phyloP scores from a whole-genome alignment of 2,797 vertebrate species.

The Lutjanus campechanus region DNA sequence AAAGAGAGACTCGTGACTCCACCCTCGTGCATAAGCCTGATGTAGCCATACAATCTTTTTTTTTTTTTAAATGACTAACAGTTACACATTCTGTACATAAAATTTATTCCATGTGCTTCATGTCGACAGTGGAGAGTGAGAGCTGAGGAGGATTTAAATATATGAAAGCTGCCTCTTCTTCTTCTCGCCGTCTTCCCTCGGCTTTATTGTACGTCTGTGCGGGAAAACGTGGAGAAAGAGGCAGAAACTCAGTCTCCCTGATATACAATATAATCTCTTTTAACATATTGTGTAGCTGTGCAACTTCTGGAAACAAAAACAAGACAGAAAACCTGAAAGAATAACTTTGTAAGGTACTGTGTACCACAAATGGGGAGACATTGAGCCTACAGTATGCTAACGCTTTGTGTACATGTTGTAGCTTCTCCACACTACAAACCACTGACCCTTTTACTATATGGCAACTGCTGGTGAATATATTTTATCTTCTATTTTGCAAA shows the following conservation, averaged over 20 bases:
- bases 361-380: slow-evolving; percentile 36
- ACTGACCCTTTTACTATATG: slow-evolving; percentile 1
- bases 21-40: slow-evolving; percentile 61
- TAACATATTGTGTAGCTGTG: slow-evolving; percentile 57
- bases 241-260: slow-evolving; percentile 21
- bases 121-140: slow-evolving; percentile 64
- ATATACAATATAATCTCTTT: slow-evolving; percentile 59
- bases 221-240: slow-evolving; percentile 6
- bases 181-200: slow-evolving; percentile 1
- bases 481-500: slow-evolving; percentile 16
- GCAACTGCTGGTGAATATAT: slow-evolving; percentile 45
- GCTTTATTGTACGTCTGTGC: neutral
- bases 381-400: slow-evolving; percentile 16
- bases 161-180: slow-evolving; percentile 19
- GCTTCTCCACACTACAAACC: slow-evolving; percentile 25
- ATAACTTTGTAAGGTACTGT: slow-evolving; percentile 38
- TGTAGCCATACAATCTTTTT: slow-evolving; percentile 46
- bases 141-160: slow-evolving; percentile 48
- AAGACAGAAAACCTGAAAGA: slow-evolving; percentile 33
- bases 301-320: slow-evolving; percentile 48
- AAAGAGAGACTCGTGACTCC: slow-evolving; percentile 52
- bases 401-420: slow-evolving; percentile 25
- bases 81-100: slow-evolving; percentile 68
- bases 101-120: slow-evolving; percentile 74
- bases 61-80: slow-evolving; percentile 48